Evolutionary conservation across 2,888 invertebrate genomes (phyloP).

Genomic region (Drosophila formosana): DNA sequence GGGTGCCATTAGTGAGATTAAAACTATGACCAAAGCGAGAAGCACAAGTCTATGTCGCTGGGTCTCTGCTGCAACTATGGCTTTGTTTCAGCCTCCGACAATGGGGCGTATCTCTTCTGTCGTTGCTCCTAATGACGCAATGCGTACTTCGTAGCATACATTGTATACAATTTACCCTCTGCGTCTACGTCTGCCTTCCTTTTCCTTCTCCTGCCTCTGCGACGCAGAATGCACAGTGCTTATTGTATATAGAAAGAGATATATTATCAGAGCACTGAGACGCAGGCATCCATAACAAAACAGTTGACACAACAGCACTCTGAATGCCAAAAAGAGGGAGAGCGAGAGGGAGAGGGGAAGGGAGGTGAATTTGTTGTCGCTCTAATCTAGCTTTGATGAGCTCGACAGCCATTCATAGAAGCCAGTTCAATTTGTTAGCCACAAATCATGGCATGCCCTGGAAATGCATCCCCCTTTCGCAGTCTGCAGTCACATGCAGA

Average conservation of each 20-base stretch:
- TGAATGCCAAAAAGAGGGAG: not conserved
- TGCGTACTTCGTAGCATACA: slow-evolving; percentile 64
- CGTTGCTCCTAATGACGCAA: slow-evolving; percentile 69
- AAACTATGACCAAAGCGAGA: slow-evolving; percentile 60
- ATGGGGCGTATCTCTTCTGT: slow-evolving; percentile 16
- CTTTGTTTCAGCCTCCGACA: slow-evolving; percentile 36
- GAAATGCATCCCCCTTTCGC: not conserved
- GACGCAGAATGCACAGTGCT: slow-evolving; percentile 3
- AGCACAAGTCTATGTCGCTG: slow-evolving; percentile 20
- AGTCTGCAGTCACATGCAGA: slow-evolving; percentile 12
- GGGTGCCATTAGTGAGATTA: slow-evolving; percentile 77
- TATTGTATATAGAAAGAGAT: slow-evolving; percentile 42
- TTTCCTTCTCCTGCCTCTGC: not conserved
- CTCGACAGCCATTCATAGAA: slow-evolving; percentile 58
- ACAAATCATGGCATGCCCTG: slow-evolving; percentile 27
- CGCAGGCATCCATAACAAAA: slow-evolving; percentile 71
- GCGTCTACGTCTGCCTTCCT: not conserved
- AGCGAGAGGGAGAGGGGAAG: not conserved
- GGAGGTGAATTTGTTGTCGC: slow-evolving; percentile 38
- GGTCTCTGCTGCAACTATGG: slow-evolving; percentile 2
- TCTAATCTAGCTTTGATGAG: slow-evolving; percentile 56
- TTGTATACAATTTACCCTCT: slow-evolving; percentile 61
- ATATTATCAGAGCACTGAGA: slow-evolving; percentile 51
- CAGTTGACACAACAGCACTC: slow-evolving; percentile 73
- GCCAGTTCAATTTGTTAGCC: slow-evolving; percentile 58